Evolutionary conservation across 2,113 vertebrate species (phyloP), one percentile per base, ranked within the genome.

Genomic region (Eira barbara): DNA sequence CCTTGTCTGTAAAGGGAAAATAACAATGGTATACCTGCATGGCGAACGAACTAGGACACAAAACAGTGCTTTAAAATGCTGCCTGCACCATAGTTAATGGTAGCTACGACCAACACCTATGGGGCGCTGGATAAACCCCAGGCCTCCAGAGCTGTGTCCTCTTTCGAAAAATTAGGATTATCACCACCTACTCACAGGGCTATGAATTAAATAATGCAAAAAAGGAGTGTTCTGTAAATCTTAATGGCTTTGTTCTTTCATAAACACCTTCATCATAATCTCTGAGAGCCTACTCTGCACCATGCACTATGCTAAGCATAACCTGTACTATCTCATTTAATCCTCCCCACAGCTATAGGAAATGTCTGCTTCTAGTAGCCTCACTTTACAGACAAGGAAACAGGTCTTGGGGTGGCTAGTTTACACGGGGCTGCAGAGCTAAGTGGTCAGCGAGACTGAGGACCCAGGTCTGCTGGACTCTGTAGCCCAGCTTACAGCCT

Each of bases 261-360:
- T 29, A n/a, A 73, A 59, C 25, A 21, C 6, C 71, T 71, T 25
- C 52, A 78, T 47, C 55, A 79, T 39, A 31, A 81, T 73, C 34
- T 85, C 81, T 71, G 31, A 79, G 2, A 49, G 34, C 27, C 74
- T 81, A 69, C 61, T 74, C 25, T 25, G 4, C 6, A 4, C 42
- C 74, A 71, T 15, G 34, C 10, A 87, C 49, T 42, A 73, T 7
- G n/a, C 0, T 45, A 59, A 67, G 18, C 7, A 47, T 23, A 73
- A 73, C 23, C 52, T 94, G 71, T 23, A 49, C 29, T 84, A 73
- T 31, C 93, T 73, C 52, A 85, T n/a, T 71, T n/a, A 88, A 80
- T 29, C 47, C 85, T 89, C 36, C 29, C 39, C 69, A 82, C 39
- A 47, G n/a, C 31, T 21, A 17, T 49, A 36, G 14, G 21, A 47